These are phyloP conservation scores for Apistogramma diplotaenia DNA, from an alignment of 2,113 vertebrate genomes.

Conservation along the genomic window DNA sequence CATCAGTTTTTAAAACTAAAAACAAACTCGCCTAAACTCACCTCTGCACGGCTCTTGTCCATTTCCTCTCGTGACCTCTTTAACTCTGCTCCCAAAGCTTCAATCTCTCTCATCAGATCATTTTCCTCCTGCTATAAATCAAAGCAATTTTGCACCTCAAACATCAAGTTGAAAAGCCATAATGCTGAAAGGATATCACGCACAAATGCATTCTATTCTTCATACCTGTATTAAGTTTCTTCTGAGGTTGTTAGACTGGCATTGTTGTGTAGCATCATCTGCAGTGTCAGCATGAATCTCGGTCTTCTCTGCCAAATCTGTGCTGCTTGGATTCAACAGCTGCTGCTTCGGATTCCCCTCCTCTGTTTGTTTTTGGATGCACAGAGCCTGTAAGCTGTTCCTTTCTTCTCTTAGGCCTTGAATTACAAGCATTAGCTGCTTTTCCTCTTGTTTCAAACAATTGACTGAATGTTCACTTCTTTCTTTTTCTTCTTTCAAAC, in stretches of 20 bases:
- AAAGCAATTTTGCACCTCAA: neutral
- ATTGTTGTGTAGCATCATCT: neutral
- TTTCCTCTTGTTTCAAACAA: slow-evolving; percentile 51
- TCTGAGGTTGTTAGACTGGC: slow-evolving; percentile 1
- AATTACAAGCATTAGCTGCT: slow-evolving; percentile 7
- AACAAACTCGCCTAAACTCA: slow-evolving; percentile 30
- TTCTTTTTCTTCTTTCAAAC: slow-evolving; percentile 50
- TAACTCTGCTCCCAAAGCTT: slow-evolving; percentile 50
- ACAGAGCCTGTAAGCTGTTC: neutral
- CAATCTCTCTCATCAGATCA: slow-evolving; percentile 38
- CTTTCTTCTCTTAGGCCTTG: slow-evolving; percentile 37
- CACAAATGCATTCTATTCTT: neutral
- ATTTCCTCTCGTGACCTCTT: slow-evolving; percentile 59
- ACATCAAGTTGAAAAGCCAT: neutral
- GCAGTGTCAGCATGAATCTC: neutral
- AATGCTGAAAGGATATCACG: neutral
- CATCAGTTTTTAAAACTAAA: neutral
- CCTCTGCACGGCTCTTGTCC: slow-evolving; percentile 69
- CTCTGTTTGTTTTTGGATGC: slow-evolving; percentile 17
- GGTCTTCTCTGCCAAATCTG: neutral
- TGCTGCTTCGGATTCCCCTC: slow-evolving; percentile 5
- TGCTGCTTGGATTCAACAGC: neutral
- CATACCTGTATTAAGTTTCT: slow-evolving; percentile 45
- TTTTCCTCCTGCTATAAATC: slow-evolving; percentile 24
- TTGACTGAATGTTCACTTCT: slow-evolving; percentile 43